Percentiles rank a stretch among this genome's conserved stretches.
These are phyloP conservation scores for Cyprinodon variegatus DNA, from an alignment of 2,113 vertebrate species.

Conservation along the genomic window DNA sequence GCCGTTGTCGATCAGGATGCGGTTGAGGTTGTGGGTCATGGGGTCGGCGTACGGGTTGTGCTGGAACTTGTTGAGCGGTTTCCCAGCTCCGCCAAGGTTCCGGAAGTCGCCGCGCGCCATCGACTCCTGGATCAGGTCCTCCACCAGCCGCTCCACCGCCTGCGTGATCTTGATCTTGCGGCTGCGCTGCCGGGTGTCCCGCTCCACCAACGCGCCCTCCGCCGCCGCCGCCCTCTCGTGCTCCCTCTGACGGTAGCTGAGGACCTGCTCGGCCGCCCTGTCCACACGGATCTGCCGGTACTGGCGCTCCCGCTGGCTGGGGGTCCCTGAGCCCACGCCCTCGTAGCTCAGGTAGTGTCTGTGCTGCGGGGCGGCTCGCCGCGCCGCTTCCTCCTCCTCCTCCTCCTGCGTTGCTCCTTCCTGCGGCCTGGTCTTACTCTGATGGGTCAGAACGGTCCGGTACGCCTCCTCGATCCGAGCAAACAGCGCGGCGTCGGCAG, in stretches of 20 bases:
- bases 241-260: slow-evolving; percentile 85
- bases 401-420: slow-evolving; percentile 42
- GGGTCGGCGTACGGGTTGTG: slow-evolving; percentile 91
- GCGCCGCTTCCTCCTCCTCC: slow-evolving; percentile 79
- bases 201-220: slow-evolving; percentile 78
- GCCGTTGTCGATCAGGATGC: slow-evolving; percentile 94
- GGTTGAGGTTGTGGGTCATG: slow-evolving; percentile 98
- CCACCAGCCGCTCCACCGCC: slow-evolving; percentile 92
- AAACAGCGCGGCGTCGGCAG: slow-evolving; percentile 82
- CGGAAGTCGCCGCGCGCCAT: slow-evolving; percentile 96
- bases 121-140: slow-evolving; percentile 97
- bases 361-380: slow-evolving; percentile 83
- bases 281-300: slow-evolving; percentile 90
- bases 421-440: slow-evolving; percentile 56
- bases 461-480: slow-evolving; percentile 89
- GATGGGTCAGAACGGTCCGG: slow-evolving; percentile 81
- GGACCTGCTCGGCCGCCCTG: slow-evolving; percentile 86
- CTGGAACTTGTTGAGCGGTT: slow-evolving; percentile 90
- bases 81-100: slow-evolving; percentile 91
- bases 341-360: slow-evolving; percentile 94
- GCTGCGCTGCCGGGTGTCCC: slow-evolving; percentile 84
- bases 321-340: slow-evolving; percentile 89
- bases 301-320: slow-evolving; percentile 91
- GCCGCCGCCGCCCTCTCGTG: slow-evolving; percentile 78
- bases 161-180: slow-evolving; percentile 91